phyloP scores from a whole-genome alignment of 2,797 vertebrate genomes.

The Tangara arthus region DNA sequence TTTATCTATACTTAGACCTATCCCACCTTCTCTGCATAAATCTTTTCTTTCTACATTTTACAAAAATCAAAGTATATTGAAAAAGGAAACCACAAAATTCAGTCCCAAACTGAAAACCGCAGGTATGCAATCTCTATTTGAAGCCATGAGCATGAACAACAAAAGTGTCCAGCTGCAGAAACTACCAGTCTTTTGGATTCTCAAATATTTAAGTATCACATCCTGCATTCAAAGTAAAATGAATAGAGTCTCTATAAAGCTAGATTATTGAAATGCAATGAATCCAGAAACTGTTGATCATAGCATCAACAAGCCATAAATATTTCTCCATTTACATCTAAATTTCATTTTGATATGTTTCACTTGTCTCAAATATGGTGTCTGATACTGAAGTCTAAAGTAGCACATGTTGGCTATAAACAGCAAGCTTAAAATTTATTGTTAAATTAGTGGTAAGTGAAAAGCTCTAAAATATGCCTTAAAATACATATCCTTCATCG shows the following conservation, averaged over 20 bases:
- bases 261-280: neutral
- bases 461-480: neutral
- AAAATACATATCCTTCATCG: neutral
- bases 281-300: neutral
- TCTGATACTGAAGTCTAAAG: neutral
- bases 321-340: neutral
- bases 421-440: neutral
- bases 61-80: neutral
- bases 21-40: neutral
- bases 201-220: neutral
- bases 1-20: neutral
- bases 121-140: neutral
- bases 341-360: neutral
- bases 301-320: neutral
- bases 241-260: neutral
- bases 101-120: neutral
- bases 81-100: neutral
- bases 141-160: neutral
- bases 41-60: neutral
- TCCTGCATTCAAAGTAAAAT: neutral
- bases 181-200: neutral
- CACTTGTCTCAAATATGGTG: accelerated
- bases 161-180: neutral
- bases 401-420: neutral
- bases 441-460: neutral